Conservation (phyloP, 2,113 vertebrate genomes). For the Hiodon alosoides region DNA sequence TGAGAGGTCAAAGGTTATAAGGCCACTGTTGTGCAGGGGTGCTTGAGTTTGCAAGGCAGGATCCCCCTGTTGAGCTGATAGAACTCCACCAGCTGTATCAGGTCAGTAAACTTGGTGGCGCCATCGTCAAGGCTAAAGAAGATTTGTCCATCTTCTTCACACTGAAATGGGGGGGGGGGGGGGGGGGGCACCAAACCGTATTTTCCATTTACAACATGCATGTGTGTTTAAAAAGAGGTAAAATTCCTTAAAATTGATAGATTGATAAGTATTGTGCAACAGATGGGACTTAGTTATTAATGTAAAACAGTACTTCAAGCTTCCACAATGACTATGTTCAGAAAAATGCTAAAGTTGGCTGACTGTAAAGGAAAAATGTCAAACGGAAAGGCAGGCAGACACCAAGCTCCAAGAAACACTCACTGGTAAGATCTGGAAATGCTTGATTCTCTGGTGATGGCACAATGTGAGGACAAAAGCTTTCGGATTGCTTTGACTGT, state of each 20-base stretch:
- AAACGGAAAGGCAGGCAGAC: background rate
- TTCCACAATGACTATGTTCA: no score
- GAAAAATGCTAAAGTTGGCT: no score
- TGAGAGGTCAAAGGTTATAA: conserved; percentile 72
- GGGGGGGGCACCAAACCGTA: conserved; percentile 11
- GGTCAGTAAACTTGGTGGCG: conserved; percentile 95
- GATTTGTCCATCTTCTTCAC: conserved; percentile 88
- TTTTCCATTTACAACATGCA: background rate
- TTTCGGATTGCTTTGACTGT: conserved; percentile 98
- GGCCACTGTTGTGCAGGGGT: conserved; percentile 94
- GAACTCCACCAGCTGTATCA: conserved; percentile 98
- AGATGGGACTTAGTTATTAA: no score
- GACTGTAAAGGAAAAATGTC: background rate
- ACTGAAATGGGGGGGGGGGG: no score
- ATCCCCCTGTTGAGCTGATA: conserved; percentile 98
- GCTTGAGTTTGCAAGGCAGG: conserved; percentile 96
- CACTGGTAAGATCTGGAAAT: conserved; percentile 97
- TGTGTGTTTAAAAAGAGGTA: no score
- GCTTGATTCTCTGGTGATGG: conserved; percentile 98
- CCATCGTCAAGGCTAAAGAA: conserved; percentile 97
- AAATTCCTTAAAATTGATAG: no score
- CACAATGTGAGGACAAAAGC: conserved; percentile 96
- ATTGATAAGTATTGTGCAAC: no score
- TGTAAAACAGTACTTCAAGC: no score
- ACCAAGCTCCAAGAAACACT: conserved; percentile 45